These are phyloP conservation scores for Channallabes apus DNA, from an alignment of 2,797 vertebrate genomes.

Conservation along the genomic window DNA sequence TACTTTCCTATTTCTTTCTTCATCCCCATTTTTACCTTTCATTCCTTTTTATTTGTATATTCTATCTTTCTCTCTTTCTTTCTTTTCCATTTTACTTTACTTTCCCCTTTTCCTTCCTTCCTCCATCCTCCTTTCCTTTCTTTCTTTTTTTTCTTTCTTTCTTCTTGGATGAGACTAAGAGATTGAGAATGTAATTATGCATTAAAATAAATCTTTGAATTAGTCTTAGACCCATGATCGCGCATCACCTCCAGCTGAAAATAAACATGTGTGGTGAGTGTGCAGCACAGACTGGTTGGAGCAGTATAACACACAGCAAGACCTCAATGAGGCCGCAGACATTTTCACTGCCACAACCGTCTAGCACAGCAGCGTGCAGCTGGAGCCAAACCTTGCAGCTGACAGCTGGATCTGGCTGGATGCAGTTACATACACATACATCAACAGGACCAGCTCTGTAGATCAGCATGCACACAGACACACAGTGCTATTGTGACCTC, in stretches of 20 bases:
- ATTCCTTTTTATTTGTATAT: no score
- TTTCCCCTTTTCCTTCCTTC: no score
- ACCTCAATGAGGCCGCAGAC: slow-evolving; percentile 36
- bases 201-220: slow-evolving; percentile 3
- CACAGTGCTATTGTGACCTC: slow-evolving; percentile 8
- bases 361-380: slow-evolving; percentile 58
- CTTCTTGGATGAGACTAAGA: background rate
- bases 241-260: slow-evolving; percentile 26
- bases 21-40: no score
- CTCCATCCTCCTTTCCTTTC: background rate
- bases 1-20: background rate
- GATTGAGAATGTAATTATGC: background rate
- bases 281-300: slow-evolving; percentile 23
- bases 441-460: slow-evolving; percentile 19
- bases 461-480: slow-evolving; percentile 34
- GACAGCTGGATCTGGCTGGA: slow-evolving; percentile 69
- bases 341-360: slow-evolving; percentile 14
- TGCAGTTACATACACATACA: slow-evolving; percentile 25
- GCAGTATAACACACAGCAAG: slow-evolving; percentile 38
- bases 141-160: background rate
- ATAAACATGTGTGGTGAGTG: slow-evolving; percentile 39
- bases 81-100: background rate
- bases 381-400: slow-evolving; percentile 68
- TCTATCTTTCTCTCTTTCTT: background rate
- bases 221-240: slow-evolving; percentile 22